Base-by-base conservation (phyloP, 2,797 vertebrate genomes). In the Gymnoscopelus microlampas region DNA sequence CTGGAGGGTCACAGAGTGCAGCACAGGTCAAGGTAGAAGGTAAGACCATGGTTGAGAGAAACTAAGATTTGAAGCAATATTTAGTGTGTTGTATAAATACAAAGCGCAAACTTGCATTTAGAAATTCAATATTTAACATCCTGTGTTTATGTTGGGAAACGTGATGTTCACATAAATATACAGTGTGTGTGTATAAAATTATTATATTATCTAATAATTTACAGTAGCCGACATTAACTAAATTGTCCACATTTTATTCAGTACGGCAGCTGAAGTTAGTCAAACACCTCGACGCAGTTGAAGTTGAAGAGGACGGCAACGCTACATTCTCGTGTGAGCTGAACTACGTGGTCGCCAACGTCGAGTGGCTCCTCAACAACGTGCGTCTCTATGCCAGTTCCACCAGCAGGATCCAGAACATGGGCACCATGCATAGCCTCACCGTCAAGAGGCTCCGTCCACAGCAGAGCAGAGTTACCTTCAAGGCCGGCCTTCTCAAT, bases 341-440 rank as follows among this genome's bases (percentile, higher is more conserved):
- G 56, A 98, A 96, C 71, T 95, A 97, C 0, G 95, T 97, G 0
- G 94, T 96, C 0, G 95, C 97, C 67, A 95, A 95, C 0, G 92
- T 96, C 14, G 96, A 98, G 68, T 99, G 97, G 97, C 91, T 96
- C n/a, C 93, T 98, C 69, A 98, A 98, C 0, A 95, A 93, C 50
- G 85, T 70, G 0, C 92, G 93, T 2, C 90, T 98, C 56, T 94
- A 94, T 77, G 92, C 94, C 4, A 97, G 92, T 69, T 90, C 95
- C 73, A 88, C 94, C 66, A 95, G 94, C 1, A 95, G 95, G 85
- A 95, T 99, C 87, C 93, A 89, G 79, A 95, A 86, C 0, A 85
- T 94, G 79, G 97, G 96, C 75, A 94, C 86, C 0, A 89, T 92
- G 74, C 96, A 98, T 87, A 95, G 0, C 0, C 93, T 99, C 66